A percentile compares a stretch with the other conserved stretches of the same genome.
phyloP scores from a whole-genome alignment of 2,888 invertebrate genomes.

The Ophonus ardosiacus region DNA sequence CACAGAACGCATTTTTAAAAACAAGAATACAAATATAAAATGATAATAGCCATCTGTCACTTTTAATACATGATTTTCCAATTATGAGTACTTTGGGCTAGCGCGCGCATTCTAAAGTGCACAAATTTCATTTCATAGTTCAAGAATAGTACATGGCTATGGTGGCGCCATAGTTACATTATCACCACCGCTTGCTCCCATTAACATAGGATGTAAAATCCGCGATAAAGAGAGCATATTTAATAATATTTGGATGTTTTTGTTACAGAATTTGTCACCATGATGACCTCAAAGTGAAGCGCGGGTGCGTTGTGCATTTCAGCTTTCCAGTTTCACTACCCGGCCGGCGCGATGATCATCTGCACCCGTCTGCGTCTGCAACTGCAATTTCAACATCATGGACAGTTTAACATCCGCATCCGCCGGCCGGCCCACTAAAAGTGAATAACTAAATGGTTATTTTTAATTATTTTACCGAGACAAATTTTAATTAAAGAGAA shows the following conservation, averaged over 20 bases:
- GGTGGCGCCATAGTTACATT: no score
- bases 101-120: no score
- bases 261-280: slow-evolving; percentile 97
- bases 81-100: no score
- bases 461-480: slow-evolving; percentile 66
- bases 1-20: no score
- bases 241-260: slow-evolving; percentile 70
- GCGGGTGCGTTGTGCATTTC: slow-evolving; percentile 81
- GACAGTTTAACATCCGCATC: slow-evolving; percentile 57
- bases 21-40: no score
- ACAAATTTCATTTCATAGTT: no score
- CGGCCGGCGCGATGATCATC: slow-evolving; percentile 72
- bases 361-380: slow-evolving; percentile 70
- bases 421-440: slow-evolving; percentile 74
- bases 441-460: slow-evolving; percentile 72
- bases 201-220: not conserved
- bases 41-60: no score
- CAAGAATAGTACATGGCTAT: no score
- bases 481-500: slow-evolving; percentile 65
- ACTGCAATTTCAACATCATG: slow-evolving; percentile 55
- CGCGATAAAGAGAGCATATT: no score
- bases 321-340: slow-evolving; percentile 76
- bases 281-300: slow-evolving; percentile 99
- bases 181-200: no score
- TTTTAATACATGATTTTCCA: no score